phyloP scores from a whole-genome alignment of 2,113 vertebrate species.

The Chlorodrepanis virens region DNA sequence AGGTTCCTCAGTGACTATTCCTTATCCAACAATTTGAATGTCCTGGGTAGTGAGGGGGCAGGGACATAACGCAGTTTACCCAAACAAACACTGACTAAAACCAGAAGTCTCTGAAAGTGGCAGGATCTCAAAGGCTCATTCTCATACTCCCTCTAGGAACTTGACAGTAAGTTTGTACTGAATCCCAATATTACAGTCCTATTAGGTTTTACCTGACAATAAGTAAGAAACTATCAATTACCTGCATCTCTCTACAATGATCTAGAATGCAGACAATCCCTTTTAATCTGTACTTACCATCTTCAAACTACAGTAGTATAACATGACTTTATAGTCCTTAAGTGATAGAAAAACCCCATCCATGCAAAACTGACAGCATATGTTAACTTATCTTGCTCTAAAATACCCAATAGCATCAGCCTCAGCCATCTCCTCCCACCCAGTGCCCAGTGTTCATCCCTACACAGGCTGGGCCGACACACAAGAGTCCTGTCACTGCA shows the following conservation, averaged over 20 bases:
- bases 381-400: not conserved
- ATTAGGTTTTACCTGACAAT: not conserved
- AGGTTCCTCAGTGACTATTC: not conserved
- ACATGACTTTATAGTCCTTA: not conserved
- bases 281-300: not conserved
- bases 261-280: not conserved
- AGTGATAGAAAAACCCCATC: not conserved
- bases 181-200: not conserved
- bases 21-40: not conserved
- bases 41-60: not conserved
- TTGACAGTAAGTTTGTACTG: not conserved
- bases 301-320: not conserved
- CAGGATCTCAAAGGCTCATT: not conserved
- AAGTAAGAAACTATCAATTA: not conserved
- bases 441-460: not conserved
- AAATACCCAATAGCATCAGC: not conserved
- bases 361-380: not conserved
- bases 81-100: not conserved
- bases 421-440: not conserved
- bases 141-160: not conserved
- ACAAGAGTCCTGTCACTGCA: rapidly evolving
- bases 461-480: not conserved
- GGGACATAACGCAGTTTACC: rapidly evolving
- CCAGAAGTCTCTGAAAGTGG: not conserved
- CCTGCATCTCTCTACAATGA: not conserved